A percentile compares a stretch with the other conserved stretches of the same genome.
Conservation (phyloP, 2,797 vertebrate genomes). For the Xenentodon cancila region DNA sequence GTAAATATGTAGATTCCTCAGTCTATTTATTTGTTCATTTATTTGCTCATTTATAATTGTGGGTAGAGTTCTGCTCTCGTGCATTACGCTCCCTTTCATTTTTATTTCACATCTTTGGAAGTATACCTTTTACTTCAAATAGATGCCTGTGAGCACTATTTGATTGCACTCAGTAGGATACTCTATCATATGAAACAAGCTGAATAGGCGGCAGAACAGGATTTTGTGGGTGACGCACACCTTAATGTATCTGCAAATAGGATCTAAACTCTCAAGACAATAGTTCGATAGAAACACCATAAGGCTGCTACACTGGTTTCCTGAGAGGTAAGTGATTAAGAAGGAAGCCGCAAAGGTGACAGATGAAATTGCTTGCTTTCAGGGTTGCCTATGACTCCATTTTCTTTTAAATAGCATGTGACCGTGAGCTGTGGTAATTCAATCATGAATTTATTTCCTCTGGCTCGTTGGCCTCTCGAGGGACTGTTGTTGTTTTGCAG, state of each 20-base stretch:
- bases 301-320: constrained; percentile 35
- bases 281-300: constrained; percentile 52
- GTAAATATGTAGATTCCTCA: not conserved
- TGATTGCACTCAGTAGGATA: constrained; percentile 18
- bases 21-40: not conserved
- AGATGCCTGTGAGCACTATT: constrained; percentile 24
- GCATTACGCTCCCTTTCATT: constrained; percentile 15
- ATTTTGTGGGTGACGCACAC: constrained; percentile 31
- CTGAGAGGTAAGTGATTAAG: constrained; percentile 37
- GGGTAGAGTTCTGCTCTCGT: not conserved
- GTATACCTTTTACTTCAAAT: constrained; percentile 23
- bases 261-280: constrained; percentile 32
- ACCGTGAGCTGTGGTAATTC: constrained; percentile 40
- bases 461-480: constrained; percentile 34
- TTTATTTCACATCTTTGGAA: constrained; percentile 22
- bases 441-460: constrained; percentile 56
- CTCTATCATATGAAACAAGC: constrained; percentile 12
- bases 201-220: not conserved
- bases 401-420: constrained; percentile 40
- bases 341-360: constrained; percentile 19
- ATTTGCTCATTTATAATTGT: constrained; percentile 33
- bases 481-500: constrained; percentile 39
- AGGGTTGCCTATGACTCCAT: constrained; percentile 19
- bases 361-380: constrained; percentile 31
- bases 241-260: constrained; percentile 53